Percentiles rank a stretch among this genome's conserved stretches.
Evolutionary conservation across 2,113 vertebrate genomes (phyloP).

Genomic region (Phoenicopterus ruber): DNA sequence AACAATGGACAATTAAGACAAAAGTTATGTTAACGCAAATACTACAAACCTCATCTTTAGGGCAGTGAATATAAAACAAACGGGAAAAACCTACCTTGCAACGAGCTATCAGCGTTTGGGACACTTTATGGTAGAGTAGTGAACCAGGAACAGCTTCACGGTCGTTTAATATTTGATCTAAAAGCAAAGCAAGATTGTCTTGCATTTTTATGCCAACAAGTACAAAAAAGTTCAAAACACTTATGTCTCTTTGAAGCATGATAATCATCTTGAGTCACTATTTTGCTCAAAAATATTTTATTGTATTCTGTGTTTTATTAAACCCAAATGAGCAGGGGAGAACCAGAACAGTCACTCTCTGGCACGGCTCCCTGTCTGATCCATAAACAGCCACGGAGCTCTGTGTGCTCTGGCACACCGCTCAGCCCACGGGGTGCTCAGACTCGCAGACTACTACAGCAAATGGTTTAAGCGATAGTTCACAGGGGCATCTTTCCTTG

Average conservation of each 20-base stretch:
- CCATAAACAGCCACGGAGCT: not conserved
- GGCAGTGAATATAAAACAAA: not conserved
- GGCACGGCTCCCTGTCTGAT: not conserved
- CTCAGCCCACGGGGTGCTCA: not conserved
- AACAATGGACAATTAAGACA: not conserved
- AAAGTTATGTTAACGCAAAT: not conserved
- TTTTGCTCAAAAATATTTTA: not conserved
- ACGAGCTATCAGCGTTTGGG: slow-evolving; percentile 76
- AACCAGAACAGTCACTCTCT: not conserved
- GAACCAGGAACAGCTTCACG: slow-evolving; percentile 77
- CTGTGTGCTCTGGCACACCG: not conserved
- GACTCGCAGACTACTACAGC: not conserved
- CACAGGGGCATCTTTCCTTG: not conserved
- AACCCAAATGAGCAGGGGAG: not conserved
- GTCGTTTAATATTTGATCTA: slow-evolving; percentile 50
- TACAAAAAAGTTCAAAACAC: not conserved
- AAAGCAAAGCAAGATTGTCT: slow-evolving; percentile 7
- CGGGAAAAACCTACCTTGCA: slow-evolving; percentile 84
- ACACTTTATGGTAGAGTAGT: slow-evolving; percentile 78
- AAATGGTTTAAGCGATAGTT: not conserved
- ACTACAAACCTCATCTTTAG: not conserved
- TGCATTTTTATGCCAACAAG: not conserved
- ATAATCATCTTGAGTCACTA: not conserved
- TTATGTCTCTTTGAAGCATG: not conserved
- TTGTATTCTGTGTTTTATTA: not conserved